Percentiles rank a stretch among this genome's conserved stretches.
These are phyloP conservation scores for Leptinotarsa tumamoca DNA, from an alignment of 2,888 invertebrate species.

Conservation along the genomic window DNA sequence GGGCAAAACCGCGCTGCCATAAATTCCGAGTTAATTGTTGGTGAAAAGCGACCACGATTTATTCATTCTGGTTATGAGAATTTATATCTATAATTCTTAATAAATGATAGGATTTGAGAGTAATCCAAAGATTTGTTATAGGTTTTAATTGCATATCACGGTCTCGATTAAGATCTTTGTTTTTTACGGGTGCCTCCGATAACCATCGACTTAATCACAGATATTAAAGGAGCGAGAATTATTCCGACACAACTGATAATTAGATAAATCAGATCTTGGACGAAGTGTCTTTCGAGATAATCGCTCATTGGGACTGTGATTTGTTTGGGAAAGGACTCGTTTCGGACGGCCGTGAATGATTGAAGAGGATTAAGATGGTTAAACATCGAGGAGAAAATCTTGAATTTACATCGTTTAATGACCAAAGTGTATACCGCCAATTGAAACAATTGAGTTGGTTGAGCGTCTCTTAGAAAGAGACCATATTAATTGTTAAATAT, in stretches of 20 bases:
- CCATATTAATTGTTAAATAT: too few species aligned
- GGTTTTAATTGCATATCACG: slow-evolving; percentile 62
- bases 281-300: slow-evolving; percentile 20
- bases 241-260: slow-evolving; percentile 54
- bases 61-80: slow-evolving; percentile 60
- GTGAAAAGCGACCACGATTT: slow-evolving; percentile 63
- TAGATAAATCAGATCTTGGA: slow-evolving; percentile 44
- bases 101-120: slow-evolving; percentile 63
- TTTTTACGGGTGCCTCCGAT: slow-evolving; percentile 58
- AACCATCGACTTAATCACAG: slow-evolving; percentile 58
- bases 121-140: slow-evolving; percentile 65
- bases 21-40: slow-evolving; percentile 65
- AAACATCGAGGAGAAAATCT: background rate
- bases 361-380: background rate
- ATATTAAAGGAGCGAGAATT: slow-evolving; percentile 55
- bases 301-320: slow-evolving; percentile 15
- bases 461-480: too few species aligned
- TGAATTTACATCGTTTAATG: too few species aligned
- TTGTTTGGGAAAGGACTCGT: slow-evolving; percentile 20
- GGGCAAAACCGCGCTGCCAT: slow-evolving; percentile 58
- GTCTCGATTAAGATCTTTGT: slow-evolving; percentile 60
- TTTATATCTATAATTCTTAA: slow-evolving; percentile 63
- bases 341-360: background rate
- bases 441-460: too few species aligned
- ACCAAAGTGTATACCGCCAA: too few species aligned